Percentiles rank a stretch among this genome's conserved stretches.
Conservation (phyloP, 2,888 invertebrate species). For the Brachypterus glaber region DNA sequence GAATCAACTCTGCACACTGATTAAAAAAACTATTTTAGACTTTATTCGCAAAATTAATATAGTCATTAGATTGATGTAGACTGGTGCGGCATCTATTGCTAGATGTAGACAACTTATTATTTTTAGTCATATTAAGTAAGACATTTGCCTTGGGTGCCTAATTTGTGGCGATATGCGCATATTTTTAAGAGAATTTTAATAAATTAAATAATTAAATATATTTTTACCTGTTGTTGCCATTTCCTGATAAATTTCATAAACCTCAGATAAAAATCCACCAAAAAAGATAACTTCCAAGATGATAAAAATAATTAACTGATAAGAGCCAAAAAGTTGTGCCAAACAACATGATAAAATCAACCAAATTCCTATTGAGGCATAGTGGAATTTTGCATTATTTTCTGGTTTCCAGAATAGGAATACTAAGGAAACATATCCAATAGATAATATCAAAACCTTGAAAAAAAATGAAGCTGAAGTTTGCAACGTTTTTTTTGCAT, state of each 20-base stretch:
- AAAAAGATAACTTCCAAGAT: conserved; percentile 55
- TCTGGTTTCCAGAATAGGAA: conserved; percentile 67
- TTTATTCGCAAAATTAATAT: too few species aligned
- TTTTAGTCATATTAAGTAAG: too few species aligned
- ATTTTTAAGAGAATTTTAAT: too few species aligned
- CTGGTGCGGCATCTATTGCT: too few species aligned
- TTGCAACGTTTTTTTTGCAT: too few species aligned
- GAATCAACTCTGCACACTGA: too few species aligned
- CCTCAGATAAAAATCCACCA: conserved; percentile 56
- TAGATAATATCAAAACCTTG: conserved; percentile 57
- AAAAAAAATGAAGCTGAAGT: conserved; percentile 27
- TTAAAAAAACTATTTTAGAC: too few species aligned
- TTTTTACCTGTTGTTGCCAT: conserved; percentile 41
- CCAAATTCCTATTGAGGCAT: conserved; percentile 67
- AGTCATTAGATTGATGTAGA: too few species aligned
- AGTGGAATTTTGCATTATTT: conserved; percentile 55
- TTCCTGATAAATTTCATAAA: conserved; percentile 48
- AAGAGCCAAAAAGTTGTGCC: conserved; percentile 63
- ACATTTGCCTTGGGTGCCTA: too few species aligned
- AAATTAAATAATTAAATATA: too few species aligned
- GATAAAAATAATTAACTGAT: conserved; percentile 68
- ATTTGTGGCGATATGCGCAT: too few species aligned
- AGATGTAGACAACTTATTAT: too few species aligned
- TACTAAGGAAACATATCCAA: conserved; percentile 62
- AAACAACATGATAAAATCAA: conserved; percentile 63